Evolutionary conservation across 2,888 invertebrate genomes (phyloP), one percentile per base, ranked within the genome.

Genomic region (Lasioglossum figueresi): DNA sequence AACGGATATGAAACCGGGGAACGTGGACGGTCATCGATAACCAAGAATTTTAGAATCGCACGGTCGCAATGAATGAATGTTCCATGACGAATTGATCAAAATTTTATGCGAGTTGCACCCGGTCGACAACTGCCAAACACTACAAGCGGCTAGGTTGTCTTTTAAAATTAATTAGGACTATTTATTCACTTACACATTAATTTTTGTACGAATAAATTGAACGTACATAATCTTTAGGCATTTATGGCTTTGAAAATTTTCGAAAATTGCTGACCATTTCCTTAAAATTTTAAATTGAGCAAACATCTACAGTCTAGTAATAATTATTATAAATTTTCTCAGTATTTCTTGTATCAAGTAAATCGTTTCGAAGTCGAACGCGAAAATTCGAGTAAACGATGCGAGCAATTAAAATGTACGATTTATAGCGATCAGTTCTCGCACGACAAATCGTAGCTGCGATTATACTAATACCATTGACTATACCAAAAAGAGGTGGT

Each of bases 1-100:
- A 74, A 45, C 59, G 76, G 81, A 76, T 76, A 74, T 81, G 56
- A 43, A 83, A 83, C 76, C 56, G 16, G 75, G 37, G 59, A 48
- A 75, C 71, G 27, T 40, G 66, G 34, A 40, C 52, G 40, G 34
- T 66, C 31, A 83, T 81, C 63, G 76, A 59, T 76, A 43, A 73
- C 40, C 74, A 74, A 80, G 27, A 79, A 70, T 80, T 37, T 66
- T 78, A n/a, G 68, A 79, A 71, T 66, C 34, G 66, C 8, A 8
- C 27, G 27, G 31, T 1, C n/a, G n/a, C 16, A 8, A 66, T 8
- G 3, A 66, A 66, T 19, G 66, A 31, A 66, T 66, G 16, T 34
- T 34, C 0, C 8, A 8, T 23, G 31, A 8, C 23, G 8, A 34
- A 66, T 66, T 34, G 23, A 34, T 66, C 23, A 6, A 19, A 66